Percentiles rank a stretch among this genome's conserved stretches.
These are phyloP conservation scores for Tinamus guttatus DNA, from an alignment of 2,113 vertebrate species.

Conservation along the genomic window DNA sequence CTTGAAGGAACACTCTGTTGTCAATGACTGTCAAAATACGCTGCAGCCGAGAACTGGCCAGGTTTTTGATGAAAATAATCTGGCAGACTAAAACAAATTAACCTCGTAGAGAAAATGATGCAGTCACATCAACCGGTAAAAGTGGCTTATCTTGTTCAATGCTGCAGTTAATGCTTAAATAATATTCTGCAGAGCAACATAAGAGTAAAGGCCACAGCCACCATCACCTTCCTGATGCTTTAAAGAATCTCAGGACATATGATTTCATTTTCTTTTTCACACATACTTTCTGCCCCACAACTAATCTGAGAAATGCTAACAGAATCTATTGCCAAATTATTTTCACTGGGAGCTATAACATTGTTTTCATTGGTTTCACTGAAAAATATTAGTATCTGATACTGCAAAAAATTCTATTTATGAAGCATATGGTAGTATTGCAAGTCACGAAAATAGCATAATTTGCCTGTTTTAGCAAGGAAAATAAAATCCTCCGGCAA, in stretches of 20 bases:
- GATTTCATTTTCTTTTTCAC: background rate
- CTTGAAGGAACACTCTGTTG: slow-evolving; percentile 56
- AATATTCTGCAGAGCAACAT: background rate
- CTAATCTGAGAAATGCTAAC: background rate
- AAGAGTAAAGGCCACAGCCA: background rate
- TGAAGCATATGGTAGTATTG: background rate
- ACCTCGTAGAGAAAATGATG: background rate
- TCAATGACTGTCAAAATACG: slow-evolving; percentile 53
- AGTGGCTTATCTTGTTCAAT: background rate
- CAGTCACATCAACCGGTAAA: background rate
- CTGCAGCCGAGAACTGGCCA: slow-evolving; percentile 38
- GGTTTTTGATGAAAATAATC: slow-evolving; percentile 40
- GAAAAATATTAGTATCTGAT: background rate
- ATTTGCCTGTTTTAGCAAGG: slow-evolving; percentile 22
- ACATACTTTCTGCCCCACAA: background rate
- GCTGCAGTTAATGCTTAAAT: background rate
- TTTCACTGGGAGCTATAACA: background rate
- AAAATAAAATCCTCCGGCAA: slow-evolving; percentile 25
- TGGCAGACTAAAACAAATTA: slow-evolving; percentile 40
- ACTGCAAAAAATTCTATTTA: background rate
- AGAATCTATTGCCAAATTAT: slow-evolving; percentile 20
- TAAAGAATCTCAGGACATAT: background rate
- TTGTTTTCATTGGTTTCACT: background rate
- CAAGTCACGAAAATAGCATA: slow-evolving; percentile 24
- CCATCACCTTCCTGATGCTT: background rate